A percentile compares a stretch with the other conserved stretches of the same genome.
Conservation (phyloP, 2,797 vertebrate species). For the Channallabes apus region DNA sequence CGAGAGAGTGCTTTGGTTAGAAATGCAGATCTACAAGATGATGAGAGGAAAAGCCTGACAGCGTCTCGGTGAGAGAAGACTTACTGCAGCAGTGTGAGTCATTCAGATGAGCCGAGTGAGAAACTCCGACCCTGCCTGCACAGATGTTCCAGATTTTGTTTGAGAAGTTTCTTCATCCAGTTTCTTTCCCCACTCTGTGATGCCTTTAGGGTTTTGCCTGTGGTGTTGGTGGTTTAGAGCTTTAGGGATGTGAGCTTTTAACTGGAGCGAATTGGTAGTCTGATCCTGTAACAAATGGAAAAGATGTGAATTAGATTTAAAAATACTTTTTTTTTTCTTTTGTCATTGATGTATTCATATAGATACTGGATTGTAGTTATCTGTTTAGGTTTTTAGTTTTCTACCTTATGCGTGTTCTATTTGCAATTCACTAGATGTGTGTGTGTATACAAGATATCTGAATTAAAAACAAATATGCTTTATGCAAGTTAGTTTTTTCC, state of each 20-base stretch:
- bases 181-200: background rate
- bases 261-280: background rate
- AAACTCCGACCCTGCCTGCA: background rate
- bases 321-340: background rate
- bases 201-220: background rate
- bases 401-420: too few species aligned
- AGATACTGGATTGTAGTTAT: too few species aligned
- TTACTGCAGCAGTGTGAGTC: conserved; percentile 40
- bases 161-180: too few species aligned
- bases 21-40: background rate
- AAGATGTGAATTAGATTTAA: background rate
- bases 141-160: background rate
- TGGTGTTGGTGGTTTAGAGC: background rate
- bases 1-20: background rate
- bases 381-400: too few species aligned
- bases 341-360: background rate
- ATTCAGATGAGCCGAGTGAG: background rate
- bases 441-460: too few species aligned
- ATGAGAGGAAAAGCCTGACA: background rate
- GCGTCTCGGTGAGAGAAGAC: background rate
- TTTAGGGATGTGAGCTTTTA: background rate
- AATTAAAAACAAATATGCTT: too few species aligned
- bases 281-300: background rate
- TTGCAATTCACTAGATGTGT: too few species aligned
- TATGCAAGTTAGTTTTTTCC: too few species aligned